These are phyloP conservation scores for Acrocyrtus sp. DNA, from an alignment of 2,888 invertebrate species.

Conservation along the genomic window DNA sequence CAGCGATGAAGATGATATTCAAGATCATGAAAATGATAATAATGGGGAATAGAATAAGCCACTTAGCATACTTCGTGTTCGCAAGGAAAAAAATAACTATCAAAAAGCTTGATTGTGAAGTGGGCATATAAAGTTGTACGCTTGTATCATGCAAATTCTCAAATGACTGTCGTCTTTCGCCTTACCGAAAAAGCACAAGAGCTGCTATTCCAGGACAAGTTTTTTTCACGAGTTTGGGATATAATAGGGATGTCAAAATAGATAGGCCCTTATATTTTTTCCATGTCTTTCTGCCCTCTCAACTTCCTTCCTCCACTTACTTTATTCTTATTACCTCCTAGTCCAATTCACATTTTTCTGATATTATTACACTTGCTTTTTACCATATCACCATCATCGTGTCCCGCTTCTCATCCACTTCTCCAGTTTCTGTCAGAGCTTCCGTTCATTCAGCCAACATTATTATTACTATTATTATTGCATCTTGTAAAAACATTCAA, in stretches of 20 bases:
- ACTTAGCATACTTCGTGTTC: too few relatives aligned
- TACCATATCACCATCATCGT: too few relatives aligned
- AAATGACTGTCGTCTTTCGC: slow-evolving; percentile 34
- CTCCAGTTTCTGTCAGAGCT: too few relatives aligned
- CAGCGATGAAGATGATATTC: slow-evolving; percentile 20
- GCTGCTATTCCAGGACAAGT: too few relatives aligned
- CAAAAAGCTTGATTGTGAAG: not conserved
- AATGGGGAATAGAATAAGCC: slow-evolving; percentile 41
- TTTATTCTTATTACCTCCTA: slow-evolving; percentile 41
- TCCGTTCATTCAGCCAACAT: too few relatives aligned
- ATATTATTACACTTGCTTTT: not conserved
- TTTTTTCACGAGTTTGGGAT: too few relatives aligned
- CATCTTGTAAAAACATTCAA: too few relatives aligned
- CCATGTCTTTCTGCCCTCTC: not conserved
- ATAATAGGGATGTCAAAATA: not conserved
- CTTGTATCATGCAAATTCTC: slow-evolving; percentile 32
- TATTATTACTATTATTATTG: too few relatives aligned
- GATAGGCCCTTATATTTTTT: slow-evolving; percentile 15
- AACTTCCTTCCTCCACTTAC: slow-evolving; percentile 19
- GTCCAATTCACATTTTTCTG: slow-evolving; percentile 36
- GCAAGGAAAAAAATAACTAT: not conserved
- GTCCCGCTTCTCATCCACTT: too few relatives aligned
- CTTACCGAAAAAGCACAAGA: too few relatives aligned
- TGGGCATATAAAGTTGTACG: slow-evolving; percentile 6
- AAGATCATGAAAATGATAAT: slow-evolving; percentile 31